Base-by-base conservation (phyloP, 2,113 vertebrate species). In the Nothocercus julius region DNA sequence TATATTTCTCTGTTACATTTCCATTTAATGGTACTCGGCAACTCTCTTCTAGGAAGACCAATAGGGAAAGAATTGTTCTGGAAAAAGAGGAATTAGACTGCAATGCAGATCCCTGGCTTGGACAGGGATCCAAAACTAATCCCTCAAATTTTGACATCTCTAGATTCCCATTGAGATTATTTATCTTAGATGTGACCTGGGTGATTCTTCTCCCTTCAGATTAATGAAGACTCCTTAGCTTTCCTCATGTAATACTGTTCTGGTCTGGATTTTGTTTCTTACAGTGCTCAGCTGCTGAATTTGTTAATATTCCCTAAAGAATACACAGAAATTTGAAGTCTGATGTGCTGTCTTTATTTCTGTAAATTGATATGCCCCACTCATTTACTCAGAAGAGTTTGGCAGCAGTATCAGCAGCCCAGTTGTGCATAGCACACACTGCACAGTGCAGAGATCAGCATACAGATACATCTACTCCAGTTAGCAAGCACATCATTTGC, bases 401-500 rank as follows among this genome's bases (percentile, higher is more conserved):
- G 93, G 92, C 93, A 96, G 81, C 77, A 76, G 85, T 11, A 73
- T 77, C 53, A 22, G 38, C 66, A 84, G 80, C 44, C 77, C 74
- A 28, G 36, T 72, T 93, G 73, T 58, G 36, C 67, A 36, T 69
- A 83, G 69, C 44, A 84, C 58, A 58, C 38, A 19, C 15, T 1
- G 0, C 62, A 76, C 49, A 32, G 40, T 61, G 51, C 58, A 53
- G 82, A 69, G 28, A 79, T 68, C 80, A 66, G 77, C 66, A 69
- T 34, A 49, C 66, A 93, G 93, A 75, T 81, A 66, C 11, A 18
- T n/a, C 88, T 82, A 12, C 58, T 92, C 83, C 81, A 88, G 88
- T 90, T 90, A 95, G 69, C 77, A 66, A 92, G 92, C 87, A 45
- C 79, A 93, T 92, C 1, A 2, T 84, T 86, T 88, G 68, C 69